Base-by-base conservation (phyloP, 2,113 vertebrate species). In the Ornithorhynchus anatinus region DNA sequence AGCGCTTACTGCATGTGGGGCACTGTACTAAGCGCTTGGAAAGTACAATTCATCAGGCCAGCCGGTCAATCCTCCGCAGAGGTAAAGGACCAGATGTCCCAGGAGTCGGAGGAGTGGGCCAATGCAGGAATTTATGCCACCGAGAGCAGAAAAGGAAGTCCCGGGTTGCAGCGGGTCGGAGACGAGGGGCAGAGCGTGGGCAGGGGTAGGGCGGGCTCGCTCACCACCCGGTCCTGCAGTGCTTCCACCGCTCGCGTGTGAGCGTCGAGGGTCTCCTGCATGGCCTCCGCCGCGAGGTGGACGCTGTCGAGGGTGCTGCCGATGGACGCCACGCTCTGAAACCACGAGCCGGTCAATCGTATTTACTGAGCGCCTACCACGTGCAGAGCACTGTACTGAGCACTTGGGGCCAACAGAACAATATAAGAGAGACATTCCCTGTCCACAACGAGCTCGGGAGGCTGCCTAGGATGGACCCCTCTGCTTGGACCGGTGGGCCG, bases 241-340 rank as follows among this genome's bases (percentile, higher is more conserved):
- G 59, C 70, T 57, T 92, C 93, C 10, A 94, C 79, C 37, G 89
- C 90, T 84, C 94, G 95, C 90, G 90, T 96, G 84, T 96, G 92
- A 45, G 91, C 93, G 51, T 98, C 96, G 22, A 96, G 75, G n/a
- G 90, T 85, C 36, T 93, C 85, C 88, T 98, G 95, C 64, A 99
- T 92, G 5, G 94, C 92, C 73, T 95, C 94, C 77, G 98, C 95
- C 70, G 98, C 96, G 39, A 98, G 96, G 68, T 96, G 95, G 56
- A 99, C 95, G 17, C 95, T 98, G 48, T 96, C 98, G 69, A 99
- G 90, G 1, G 95, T 97, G 91, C 94, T 99, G 22, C 97, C 97
- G 72, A 99, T 96, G 22, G 95, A 96, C 5, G 97, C 98, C 15
- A 99, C 96, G 44, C 96, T 99, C 98, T 99, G 84, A 37, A 93